Evolutionary conservation across 2,797 vertebrate genomes (phyloP).

Genomic region (Sarcoramphus papa): DNA sequence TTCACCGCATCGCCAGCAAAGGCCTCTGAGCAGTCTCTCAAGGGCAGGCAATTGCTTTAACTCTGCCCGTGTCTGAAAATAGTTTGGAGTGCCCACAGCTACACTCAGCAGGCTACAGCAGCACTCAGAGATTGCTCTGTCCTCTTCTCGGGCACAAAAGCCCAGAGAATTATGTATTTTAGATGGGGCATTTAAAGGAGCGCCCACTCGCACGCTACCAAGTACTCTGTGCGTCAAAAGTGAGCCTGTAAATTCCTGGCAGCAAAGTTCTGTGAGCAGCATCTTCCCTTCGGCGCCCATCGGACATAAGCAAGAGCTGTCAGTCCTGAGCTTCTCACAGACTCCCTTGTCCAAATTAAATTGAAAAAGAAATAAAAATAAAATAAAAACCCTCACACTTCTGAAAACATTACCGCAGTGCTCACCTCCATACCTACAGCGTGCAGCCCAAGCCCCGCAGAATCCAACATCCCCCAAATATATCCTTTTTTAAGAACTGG

Average conservation of each 20-base stretch:
- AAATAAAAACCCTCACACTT: background rate
- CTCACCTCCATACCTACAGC: background rate
- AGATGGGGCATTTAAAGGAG: background rate
- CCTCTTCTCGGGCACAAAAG: background rate
- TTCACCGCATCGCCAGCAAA: background rate
- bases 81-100: constrained; percentile 29
- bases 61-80: background rate
- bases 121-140: background rate
- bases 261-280: background rate
- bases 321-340: background rate
- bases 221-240: background rate
- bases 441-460: background rate
- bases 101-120: background rate
- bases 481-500: background rate
- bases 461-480: background rate
- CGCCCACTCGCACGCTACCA: background rate
- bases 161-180: background rate
- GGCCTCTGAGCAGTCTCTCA: background rate
- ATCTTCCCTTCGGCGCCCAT: background rate
- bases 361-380: background rate
- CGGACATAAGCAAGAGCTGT: background rate
- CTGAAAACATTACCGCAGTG: accelerated
- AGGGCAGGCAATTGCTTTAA: background rate
- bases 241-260: background rate
- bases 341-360: background rate